phyloP scores from a whole-genome alignment of 2,113 vertebrate species.

The Dipodomys stephensi region DNA sequence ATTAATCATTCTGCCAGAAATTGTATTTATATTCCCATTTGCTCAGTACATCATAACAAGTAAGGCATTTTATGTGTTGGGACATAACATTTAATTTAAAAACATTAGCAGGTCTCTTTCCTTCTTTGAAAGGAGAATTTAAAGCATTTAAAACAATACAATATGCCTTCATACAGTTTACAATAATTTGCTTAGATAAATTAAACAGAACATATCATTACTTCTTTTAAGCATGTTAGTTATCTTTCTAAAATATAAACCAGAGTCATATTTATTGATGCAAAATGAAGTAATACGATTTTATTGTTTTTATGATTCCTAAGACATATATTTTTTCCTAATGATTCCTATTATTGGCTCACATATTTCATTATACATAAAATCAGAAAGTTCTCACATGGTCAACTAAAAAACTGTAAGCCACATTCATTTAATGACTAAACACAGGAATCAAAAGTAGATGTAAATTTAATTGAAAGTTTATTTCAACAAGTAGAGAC shows the following conservation, averaged over 20 bases:
- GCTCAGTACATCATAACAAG: slow-evolving; percentile 52
- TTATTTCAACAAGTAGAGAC: slow-evolving; percentile 8
- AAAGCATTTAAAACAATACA: slow-evolving; percentile 8
- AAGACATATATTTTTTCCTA: background rate
- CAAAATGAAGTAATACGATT: background rate
- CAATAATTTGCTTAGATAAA: slow-evolving; percentile 38
- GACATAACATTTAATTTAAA: slow-evolving; percentile 44
- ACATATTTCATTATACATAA: background rate
- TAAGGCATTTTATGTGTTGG: slow-evolving; percentile 40
- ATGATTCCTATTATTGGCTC: background rate
- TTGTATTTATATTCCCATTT: slow-evolving; percentile 53
- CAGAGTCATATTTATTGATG: background rate
- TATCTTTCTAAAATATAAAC: slow-evolving; percentile 37
- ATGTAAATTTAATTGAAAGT: slow-evolving; percentile 4
- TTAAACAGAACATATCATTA: background rate
- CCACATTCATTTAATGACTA: background rate
- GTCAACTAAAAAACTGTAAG: background rate
- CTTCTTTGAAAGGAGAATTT: slow-evolving; percentile 54
- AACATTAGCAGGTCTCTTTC: slow-evolving; percentile 12
- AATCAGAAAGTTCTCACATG: background rate
- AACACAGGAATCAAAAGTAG: background rate
- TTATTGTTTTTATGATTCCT: background rate
- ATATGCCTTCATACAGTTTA: background rate
- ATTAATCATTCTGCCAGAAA: slow-evolving; percentile 64
- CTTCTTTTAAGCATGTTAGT: slow-evolving; percentile 3